Base-by-base conservation (phyloP, 2,888 invertebrate genomes). In the Cinara cedri region DNA sequence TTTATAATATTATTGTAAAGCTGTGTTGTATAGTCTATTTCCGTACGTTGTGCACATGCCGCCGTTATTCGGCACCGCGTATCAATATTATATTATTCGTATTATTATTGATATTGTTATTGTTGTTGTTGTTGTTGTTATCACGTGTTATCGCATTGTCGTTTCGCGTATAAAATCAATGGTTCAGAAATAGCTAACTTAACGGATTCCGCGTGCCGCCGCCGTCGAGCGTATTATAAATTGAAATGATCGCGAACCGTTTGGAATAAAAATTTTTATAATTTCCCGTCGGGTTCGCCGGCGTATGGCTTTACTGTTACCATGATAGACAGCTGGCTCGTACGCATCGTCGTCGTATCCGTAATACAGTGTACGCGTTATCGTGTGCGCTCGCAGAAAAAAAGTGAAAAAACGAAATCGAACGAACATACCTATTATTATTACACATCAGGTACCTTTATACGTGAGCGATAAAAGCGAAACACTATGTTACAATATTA, bases 151-250 rank as follows among this genome's bases (percentile, higher is more conserved):
- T 57, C 66, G 60, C 46, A 78, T 68, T 78, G 57, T 78, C 57
- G 60, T 78, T 1, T 34, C 68, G 57, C 68, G 8, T 68, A 49
- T 68, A 68, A 68, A 70, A 78, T 78, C 70, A 62, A 78, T 70
- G 78, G n/a, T 34, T 49, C 78, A 62, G 70, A 78, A 78, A 78
- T 78, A 78, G 70, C 78, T 51, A 62, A 68, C 68, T 51, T 34
- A 76, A 62, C 68, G 13, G 46, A 72, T 72, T 60, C 46, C 60
- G 14, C 42, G 10, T 19, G 24, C 46, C 24, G 26, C n/a, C 44
- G 44, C 4, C 11, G 21, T 8, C n/a, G 42, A 3, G 21, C 11
- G 72, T 42, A 14, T n/a, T n/a, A n/a, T 34, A 34, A 34, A 34
- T 4, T 34, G 6, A 34, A 4, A 34, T 34, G n/a, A 42, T n/a